Conservation (phyloP, 2,797 vertebrate species). For the Psittacula derbiana region DNA sequence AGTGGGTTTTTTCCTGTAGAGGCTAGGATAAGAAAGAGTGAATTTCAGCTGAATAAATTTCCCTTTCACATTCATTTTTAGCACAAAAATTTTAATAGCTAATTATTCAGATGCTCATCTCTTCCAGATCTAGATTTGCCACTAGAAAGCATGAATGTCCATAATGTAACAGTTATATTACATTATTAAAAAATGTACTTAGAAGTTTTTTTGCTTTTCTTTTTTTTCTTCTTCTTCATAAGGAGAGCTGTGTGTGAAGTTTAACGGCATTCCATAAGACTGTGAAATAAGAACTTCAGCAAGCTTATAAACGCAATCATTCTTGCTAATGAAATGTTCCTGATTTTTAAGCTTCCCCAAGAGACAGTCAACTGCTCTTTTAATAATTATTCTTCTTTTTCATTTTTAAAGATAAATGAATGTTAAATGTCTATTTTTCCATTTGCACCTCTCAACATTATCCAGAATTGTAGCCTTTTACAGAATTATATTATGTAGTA, state of each 20-base stretch:
- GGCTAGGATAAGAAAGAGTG: background rate
- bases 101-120: background rate
- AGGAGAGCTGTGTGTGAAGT: constrained; percentile 11
- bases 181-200: background rate
- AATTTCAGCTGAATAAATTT: background rate
- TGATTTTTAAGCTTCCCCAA: constrained; percentile 52
- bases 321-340: constrained; percentile 56
- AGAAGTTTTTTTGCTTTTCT: background rate
- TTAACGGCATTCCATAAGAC: constrained; percentile 8
- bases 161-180: background rate
- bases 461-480: constrained; percentile 17
- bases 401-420: background rate
- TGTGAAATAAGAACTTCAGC: constrained; percentile 26
- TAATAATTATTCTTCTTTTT: background rate
- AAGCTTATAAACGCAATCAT: constrained; percentile 42
- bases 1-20: background rate
- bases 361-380: constrained; percentile 16
- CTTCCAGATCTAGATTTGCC: background rate
- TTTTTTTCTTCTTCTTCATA: background rate
- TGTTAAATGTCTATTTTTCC: constrained; percentile 21
- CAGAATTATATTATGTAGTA: background rate
- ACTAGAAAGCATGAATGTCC: background rate
- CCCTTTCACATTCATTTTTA: background rate
- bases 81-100: background rate
- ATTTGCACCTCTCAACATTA: constrained; percentile 31